Conservation (phyloP, 2,888 invertebrate genomes). For the Diarsia dahlii region DNA sequence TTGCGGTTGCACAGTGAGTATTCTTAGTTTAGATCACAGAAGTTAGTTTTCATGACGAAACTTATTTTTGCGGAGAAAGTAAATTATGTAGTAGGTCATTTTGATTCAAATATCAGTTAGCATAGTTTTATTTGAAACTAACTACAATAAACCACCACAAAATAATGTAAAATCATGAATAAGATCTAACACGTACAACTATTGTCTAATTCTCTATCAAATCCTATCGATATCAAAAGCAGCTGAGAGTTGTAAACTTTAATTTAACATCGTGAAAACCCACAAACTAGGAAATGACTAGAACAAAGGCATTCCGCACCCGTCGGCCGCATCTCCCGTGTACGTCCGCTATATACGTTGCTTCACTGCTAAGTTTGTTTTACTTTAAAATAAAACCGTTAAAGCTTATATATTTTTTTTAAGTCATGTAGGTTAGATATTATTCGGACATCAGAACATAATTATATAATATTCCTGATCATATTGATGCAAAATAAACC, state of each 20-base stretch:
- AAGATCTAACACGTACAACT: not conserved
- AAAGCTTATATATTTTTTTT: not conserved
- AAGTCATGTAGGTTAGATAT: not conserved
- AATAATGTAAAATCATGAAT: not conserved
- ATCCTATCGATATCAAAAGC: not conserved
- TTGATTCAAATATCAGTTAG: not conserved
- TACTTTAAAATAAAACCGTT: not conserved
- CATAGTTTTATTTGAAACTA: not conserved
- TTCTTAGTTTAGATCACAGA: constrained; percentile 1
- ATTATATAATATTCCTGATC: not conserved
- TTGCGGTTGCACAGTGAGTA: constrained; percentile 84
- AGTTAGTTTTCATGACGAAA: constrained; percentile 7
- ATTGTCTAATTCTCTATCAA: not conserved
- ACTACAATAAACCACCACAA: not conserved
- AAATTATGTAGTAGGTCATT: constrained; percentile 3
- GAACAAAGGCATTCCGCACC: constrained; percentile 72
- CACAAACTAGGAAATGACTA: constrained; percentile 60
- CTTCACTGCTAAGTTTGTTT: constrained; percentile 7
- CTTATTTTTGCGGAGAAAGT: constrained; percentile 1
- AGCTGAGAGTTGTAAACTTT: constrained; percentile 32
- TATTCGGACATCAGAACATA: not conserved
- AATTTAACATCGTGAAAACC: constrained; percentile 23
- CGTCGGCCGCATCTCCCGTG: constrained; percentile 62
- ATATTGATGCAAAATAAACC: not conserved
- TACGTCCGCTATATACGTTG: constrained; percentile 40